These are phyloP conservation scores for Polydrusus pterygomalis DNA, from an alignment of 2,888 invertebrate genomes.

Conservation along the genomic window DNA sequence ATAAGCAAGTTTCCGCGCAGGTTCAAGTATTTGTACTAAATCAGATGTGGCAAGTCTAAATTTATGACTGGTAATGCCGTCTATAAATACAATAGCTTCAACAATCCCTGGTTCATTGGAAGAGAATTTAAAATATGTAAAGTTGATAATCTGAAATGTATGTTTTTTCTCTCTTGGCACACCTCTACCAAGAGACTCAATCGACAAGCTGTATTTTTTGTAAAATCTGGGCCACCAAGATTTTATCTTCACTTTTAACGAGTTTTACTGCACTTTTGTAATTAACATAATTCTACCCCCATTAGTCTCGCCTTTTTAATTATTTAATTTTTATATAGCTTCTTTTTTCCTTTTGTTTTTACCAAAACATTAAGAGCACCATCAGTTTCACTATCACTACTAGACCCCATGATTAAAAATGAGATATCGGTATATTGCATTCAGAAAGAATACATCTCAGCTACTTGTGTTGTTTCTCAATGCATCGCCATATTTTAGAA, in stretches of 20 bases:
- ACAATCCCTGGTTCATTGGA: not conserved
- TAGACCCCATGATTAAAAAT: too few species aligned
- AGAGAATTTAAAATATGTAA: slow-evolving; percentile 1
- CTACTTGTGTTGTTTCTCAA: slow-evolving; percentile 12
- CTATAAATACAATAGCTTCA: not conserved
- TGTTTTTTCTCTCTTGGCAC: not conserved
- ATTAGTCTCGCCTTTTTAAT: slow-evolving; percentile 11
- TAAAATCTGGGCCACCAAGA: slow-evolving; percentile 20
- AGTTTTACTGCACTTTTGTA: too few species aligned
- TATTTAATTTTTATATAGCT: slow-evolving; percentile 4
- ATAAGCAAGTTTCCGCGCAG: not conserved
- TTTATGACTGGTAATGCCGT: not conserved
- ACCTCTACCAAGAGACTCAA: slow-evolving; percentile 21
- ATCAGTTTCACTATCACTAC: too few species aligned
- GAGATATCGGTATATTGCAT: not conserved
- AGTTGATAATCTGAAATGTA: slow-evolving; percentile 10
- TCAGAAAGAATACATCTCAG: slow-evolving; percentile 8
- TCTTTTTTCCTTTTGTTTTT: too few species aligned
- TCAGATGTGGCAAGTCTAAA: not conserved
- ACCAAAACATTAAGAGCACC: too few species aligned
- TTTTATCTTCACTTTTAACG: slow-evolving; percentile 12
- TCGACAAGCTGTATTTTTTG: slow-evolving; percentile 2
- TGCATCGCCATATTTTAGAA: not conserved
- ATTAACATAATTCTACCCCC: not conserved
- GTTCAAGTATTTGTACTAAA: not conserved